Conservation (phyloP, 2,113 vertebrate genomes). For the Podarcis muralis region DNA sequence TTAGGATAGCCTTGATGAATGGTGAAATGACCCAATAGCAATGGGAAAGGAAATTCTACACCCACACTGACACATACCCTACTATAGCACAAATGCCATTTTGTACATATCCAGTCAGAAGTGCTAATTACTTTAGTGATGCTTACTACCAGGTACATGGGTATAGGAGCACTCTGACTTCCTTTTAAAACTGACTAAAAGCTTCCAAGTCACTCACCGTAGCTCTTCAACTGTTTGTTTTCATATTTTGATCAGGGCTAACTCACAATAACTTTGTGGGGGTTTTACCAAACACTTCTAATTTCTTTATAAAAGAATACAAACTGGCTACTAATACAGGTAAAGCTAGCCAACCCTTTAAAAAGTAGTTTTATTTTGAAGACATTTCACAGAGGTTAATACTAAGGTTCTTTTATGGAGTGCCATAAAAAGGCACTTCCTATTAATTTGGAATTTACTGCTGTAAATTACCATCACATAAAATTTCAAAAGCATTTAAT, state of each 20-base stretch:
- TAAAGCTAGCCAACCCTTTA: conserved; percentile 41
- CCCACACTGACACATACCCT: too few species aligned
- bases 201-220: neutral
- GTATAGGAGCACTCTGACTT: too few species aligned
- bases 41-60: neutral
- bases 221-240: neutral
- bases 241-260: neutral
- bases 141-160: too few species aligned
- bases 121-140: too few species aligned
- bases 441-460: conserved; percentile 24
- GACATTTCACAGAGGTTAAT: conserved; percentile 19
- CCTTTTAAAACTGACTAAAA: neutral
- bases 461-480: conserved; percentile 13
- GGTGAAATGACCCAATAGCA: neutral
- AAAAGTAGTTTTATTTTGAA: conserved; percentile 34
- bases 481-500: too few species aligned
- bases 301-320: neutral
- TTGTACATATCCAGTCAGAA: too few species aligned
- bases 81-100: neutral
- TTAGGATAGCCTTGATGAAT: neutral
- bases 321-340: conserved; percentile 36
- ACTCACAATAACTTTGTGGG: neutral
- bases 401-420: neutral
- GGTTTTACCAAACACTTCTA: neutral
- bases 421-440: neutral